phyloP scores from a whole-genome alignment of 1,140 invertebrate genomes.

The Trichonephila clavata region DNA sequence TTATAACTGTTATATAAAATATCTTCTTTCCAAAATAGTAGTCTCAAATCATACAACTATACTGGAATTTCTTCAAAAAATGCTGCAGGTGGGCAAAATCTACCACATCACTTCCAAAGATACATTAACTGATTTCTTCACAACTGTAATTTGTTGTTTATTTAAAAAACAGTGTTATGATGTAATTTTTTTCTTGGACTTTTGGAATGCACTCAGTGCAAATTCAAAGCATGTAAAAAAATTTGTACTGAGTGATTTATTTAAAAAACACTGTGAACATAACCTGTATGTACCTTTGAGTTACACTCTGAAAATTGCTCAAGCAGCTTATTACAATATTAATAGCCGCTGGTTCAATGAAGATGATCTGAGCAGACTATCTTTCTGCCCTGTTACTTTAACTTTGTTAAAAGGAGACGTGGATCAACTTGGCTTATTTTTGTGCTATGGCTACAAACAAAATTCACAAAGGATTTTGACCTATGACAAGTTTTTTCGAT shows the following conservation, averaged over 20 bases:
- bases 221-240: background rate
- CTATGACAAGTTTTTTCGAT: background rate
- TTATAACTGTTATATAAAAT: background rate
- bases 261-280: background rate
- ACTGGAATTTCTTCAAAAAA: background rate
- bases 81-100: background rate
- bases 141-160: background rate
- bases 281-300: background rate
- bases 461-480: background rate
- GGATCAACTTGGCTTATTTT: background rate
- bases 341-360: background rate
- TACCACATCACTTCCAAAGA: background rate
- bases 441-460: constrained; percentile 24
- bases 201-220: constrained; percentile 17
- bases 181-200: background rate
- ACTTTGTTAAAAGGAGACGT: constrained; percentile 22
- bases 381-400: constrained; percentile 33
- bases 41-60: background rate
- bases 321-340: background rate
- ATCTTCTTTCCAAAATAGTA: background rate
- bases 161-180: background rate
- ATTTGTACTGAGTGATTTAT: background rate
- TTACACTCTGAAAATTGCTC: constrained; percentile 4
- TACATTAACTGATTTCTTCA: background rate
- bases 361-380: background rate